Evolutionary conservation across 2,113 vertebrate species (phyloP).

Genomic region (Chrysemys picta): DNA sequence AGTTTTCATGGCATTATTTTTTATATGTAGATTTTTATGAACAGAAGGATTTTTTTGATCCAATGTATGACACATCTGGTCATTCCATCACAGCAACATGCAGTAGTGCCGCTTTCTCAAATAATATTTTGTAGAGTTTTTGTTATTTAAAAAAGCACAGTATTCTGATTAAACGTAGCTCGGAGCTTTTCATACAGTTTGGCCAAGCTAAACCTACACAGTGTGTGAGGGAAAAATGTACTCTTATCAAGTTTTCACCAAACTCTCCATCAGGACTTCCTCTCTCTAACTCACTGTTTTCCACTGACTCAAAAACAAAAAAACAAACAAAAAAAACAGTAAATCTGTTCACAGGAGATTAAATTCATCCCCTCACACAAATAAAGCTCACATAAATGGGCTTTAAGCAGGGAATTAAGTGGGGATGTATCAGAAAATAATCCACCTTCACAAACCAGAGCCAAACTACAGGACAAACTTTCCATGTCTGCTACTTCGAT

Average conservation of each 20-base stretch:
- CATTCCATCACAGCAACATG: neutral
- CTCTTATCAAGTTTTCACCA: neutral
- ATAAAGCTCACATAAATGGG: neutral
- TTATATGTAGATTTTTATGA: neutral
- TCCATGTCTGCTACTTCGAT: neutral
- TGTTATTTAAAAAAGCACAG: accelerated
- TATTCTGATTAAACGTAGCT: neutral
- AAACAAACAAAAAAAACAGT: neutral
- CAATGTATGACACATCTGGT: neutral
- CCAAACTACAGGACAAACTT: neutral
- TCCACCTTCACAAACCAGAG: accelerated
- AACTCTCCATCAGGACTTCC: neutral
- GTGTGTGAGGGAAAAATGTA: neutral
- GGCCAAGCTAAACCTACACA: neutral
- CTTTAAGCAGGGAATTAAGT: neutral
- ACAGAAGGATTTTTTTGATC: neutral
- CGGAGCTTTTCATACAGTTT: neutral
- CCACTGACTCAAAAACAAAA: neutral
- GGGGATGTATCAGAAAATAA: neutral
- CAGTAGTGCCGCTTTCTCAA: neutral
- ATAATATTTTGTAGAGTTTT: neutral
- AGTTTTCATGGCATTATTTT: neutral
- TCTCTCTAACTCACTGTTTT: conserved; percentile 3
- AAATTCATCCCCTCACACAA: neutral
- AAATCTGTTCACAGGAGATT: neutral